Conservation (phyloP, 2,888 invertebrate genomes). For the Lithophane semibrunnea region DNA sequence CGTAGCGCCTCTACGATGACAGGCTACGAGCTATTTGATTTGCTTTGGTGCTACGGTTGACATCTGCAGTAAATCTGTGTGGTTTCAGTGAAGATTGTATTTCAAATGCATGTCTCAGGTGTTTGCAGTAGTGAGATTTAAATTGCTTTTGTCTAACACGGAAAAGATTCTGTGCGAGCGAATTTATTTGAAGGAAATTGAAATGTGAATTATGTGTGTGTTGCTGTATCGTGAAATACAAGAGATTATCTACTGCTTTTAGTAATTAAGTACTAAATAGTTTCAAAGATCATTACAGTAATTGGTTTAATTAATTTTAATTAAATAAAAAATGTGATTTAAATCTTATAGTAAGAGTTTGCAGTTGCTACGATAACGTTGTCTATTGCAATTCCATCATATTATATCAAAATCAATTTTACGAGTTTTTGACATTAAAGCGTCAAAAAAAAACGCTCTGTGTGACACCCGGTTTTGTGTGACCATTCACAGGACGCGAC, state of each 20-base stretch:
- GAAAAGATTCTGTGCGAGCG: constrained; percentile 23
- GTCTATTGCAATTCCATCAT: neutral
- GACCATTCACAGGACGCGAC: neutral
- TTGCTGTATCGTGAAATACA: neutral
- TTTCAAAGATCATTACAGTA: neutral
- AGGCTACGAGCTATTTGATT: constrained; percentile 58
- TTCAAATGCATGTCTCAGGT: constrained; percentile 45
- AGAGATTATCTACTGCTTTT: neutral
- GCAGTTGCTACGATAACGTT: neutral
- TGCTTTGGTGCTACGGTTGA: constrained; percentile 46
- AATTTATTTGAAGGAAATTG: constrained; percentile 19
- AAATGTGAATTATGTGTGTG: constrained; percentile 21
- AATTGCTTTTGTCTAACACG: constrained; percentile 45
- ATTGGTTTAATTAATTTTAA: neutral
- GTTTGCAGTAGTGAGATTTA: constrained; percentile 34
- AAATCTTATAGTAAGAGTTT: neutral
- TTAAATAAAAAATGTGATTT: neutral
- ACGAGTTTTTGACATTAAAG: neutral
- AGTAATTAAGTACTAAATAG: neutral
- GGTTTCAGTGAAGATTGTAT: constrained; percentile 39
- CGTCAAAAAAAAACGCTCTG: neutral
- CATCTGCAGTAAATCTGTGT: constrained; percentile 52
- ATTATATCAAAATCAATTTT: neutral
- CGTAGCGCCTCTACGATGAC: constrained; percentile 57
- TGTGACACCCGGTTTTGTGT: neutral